Evolutionary conservation across 2,797 vertebrate species (phyloP).

Genomic region (Sebastes goodei): DNA sequence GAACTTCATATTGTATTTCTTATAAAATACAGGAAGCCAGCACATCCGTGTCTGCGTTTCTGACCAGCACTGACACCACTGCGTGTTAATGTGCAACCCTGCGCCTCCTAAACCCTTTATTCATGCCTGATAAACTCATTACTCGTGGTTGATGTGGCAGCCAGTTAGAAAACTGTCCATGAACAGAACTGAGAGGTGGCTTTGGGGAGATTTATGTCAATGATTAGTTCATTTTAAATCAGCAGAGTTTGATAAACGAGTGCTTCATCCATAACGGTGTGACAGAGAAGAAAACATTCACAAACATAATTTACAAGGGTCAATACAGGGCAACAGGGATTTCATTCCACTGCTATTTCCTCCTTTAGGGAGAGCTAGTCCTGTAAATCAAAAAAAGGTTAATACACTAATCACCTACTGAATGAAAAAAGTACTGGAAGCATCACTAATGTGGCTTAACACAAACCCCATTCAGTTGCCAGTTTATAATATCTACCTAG

Average conservation of each 20-base stretch:
- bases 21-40: slow-evolving; percentile 19
- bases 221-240: not conserved
- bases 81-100: slow-evolving; percentile 14
- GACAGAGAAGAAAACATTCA: not conserved
- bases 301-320: not conserved
- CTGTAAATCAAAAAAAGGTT: not conserved
- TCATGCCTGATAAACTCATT: slow-evolving; percentile 61
- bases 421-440: not conserved
- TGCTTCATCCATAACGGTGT: not conserved
- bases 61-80: not conserved
- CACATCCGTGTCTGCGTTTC: not conserved
- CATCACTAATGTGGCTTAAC: not conserved
- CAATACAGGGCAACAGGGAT: not conserved
- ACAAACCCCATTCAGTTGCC: not conserved
- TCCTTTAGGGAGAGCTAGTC: not conserved
- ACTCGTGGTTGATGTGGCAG: slow-evolving; percentile 48
- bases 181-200: not conserved
- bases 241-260: not conserved
- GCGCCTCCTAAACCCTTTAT: slow-evolving; percentile 48
- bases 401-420: not conserved
- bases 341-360: not conserved
- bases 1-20: not conserved
- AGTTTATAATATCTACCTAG: not conserved
- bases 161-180: slow-evolving; percentile 15
- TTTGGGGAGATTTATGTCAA: not conserved